Base-by-base conservation (phyloP, 2,797 vertebrate genomes). In the Echiichthys vipera region DNA sequence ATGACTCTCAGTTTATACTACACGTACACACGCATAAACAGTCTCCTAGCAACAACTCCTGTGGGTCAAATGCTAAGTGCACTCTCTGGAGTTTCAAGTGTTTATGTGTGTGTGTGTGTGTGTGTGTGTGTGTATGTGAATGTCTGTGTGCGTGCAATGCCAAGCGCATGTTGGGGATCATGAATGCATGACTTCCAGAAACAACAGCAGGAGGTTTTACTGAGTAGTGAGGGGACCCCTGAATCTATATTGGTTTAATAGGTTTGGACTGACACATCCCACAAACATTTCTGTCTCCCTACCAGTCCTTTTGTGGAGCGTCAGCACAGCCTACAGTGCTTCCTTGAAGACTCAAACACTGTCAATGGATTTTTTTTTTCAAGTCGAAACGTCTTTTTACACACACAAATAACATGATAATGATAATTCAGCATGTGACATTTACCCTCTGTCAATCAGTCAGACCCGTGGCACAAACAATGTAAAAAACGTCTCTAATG, bases 31-130 rank as follows among this genome's bases (percentile, higher is more conserved):
- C 50, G 25, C 20, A 61, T 24, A 77, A 36, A 78, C 61, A 69
- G 78, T 84, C 53, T 69, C 77, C 69, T 36, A 59, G 82, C 84
- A 87, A 86, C 78, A 80, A 42, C 22, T 2, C 32, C 3, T 63
- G 46, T 36, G 54, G 43, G 65, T 76, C 58, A 77, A 78, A 80
- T 67, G 53, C 61, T 79, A 54, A 54, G 45, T 4, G 7, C 39
- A 45, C 61, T 57, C 50, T 74, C 27, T 64, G 14, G 34, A 66
- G 73, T 80, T 50, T 83, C 61, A 76, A 63, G 72, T 81, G 65
- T 79, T 56, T 50, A 34, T 72, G 67, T 77, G 65, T 36, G 32
- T 63, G 59, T 45, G 50, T n/a, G n/a, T n/a, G n/a, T n/a, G n/a
- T n/a, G n/a, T n/a, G n/a, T n/a, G n/a, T n/a, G n/a, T n/a, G n/a